These are phyloP conservation scores for Orientallactaga sibirica DNA, from an alignment of 2,797 vertebrate genomes.

Conservation along the genomic window DNA sequence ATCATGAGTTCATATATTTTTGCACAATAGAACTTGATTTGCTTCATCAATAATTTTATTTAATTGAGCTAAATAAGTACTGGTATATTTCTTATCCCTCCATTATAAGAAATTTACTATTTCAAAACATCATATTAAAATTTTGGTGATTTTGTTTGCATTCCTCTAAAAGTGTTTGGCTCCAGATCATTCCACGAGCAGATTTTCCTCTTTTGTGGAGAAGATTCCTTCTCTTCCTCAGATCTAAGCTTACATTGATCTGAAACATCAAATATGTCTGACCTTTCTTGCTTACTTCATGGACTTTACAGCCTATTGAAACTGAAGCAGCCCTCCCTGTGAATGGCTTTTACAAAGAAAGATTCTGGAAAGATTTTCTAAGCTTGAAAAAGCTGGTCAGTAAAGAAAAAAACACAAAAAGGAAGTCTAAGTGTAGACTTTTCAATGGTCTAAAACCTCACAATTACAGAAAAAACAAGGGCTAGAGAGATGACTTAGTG, in stretches of 20 bases:
- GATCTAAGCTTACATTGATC: background rate
- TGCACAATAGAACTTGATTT: slow-evolving; percentile 13
- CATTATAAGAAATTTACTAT: slow-evolving; percentile 45
- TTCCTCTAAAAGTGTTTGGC: slow-evolving; percentile 13
- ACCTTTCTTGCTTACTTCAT: background rate
- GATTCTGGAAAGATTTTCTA: background rate
- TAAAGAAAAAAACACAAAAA: background rate
- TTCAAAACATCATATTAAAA: slow-evolving; percentile 57
- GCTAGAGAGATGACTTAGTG: too few species aligned
- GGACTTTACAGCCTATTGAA: background rate
- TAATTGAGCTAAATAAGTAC: slow-evolving; percentile 64
- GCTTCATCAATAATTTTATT: slow-evolving; percentile 62
- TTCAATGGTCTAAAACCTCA: background rate
- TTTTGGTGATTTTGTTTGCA: slow-evolving; percentile 41
- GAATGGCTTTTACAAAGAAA: background rate
- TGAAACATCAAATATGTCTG: background rate
- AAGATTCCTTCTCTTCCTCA: background rate
- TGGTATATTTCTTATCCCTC: slow-evolving; percentile 73
- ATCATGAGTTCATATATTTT: slow-evolving; percentile 12
- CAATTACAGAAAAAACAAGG: too few species aligned
- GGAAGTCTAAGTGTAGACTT: background rate
- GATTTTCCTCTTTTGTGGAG: background rate
- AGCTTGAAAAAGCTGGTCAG: background rate
- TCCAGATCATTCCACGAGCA: background rate
- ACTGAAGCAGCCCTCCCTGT: background rate